A percentile compares a stretch with the other conserved stretches of the same genome.
Evolutionary conservation across 1,140 invertebrate genomes (phyloP).

Genomic region (Bombyx mandarina): DNA sequence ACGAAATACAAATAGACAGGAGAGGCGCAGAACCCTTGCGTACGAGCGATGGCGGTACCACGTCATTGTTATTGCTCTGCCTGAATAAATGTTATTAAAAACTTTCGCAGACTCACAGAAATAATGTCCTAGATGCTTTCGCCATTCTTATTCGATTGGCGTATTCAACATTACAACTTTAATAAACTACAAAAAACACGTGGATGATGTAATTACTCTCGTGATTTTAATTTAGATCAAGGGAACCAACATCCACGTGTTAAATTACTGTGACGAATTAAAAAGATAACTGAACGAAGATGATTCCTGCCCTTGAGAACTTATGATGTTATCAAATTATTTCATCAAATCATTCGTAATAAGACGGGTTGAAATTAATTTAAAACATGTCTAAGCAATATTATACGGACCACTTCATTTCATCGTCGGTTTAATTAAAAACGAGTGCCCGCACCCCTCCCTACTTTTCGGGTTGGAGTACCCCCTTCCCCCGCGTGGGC

Average conservation of each 20-base stretch:
- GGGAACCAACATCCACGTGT: constrained; percentile 7
- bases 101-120: too few relatives aligned
- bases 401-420: constrained; percentile 69
- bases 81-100: too few relatives aligned
- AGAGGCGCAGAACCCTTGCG: constrained; percentile 44
- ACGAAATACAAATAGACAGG: constrained; percentile 62
- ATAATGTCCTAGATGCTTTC: too few relatives aligned
- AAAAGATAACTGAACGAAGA: neutral
- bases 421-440: constrained; percentile 69
- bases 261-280: neutral
- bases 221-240: too few relatives aligned
- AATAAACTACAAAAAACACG: too few relatives aligned
- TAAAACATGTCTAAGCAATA: constrained; percentile 69
- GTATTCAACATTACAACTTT: too few relatives aligned
- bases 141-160: too few relatives aligned
- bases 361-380: constrained; percentile 54
- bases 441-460: constrained; percentile 64
- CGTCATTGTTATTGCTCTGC: too few relatives aligned
- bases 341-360: constrained; percentile 32
- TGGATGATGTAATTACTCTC: too few relatives aligned
- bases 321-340: constrained; percentile 4
- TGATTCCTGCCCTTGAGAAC: neutral
- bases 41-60: constrained; percentile 7
- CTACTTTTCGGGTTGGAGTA: constrained; percentile 58
- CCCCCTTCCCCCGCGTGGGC: constrained; percentile 54